These are phyloP conservation scores for Polia nebulosa DNA, from an alignment of 2,888 invertebrate species.

Conservation along the genomic window DNA sequence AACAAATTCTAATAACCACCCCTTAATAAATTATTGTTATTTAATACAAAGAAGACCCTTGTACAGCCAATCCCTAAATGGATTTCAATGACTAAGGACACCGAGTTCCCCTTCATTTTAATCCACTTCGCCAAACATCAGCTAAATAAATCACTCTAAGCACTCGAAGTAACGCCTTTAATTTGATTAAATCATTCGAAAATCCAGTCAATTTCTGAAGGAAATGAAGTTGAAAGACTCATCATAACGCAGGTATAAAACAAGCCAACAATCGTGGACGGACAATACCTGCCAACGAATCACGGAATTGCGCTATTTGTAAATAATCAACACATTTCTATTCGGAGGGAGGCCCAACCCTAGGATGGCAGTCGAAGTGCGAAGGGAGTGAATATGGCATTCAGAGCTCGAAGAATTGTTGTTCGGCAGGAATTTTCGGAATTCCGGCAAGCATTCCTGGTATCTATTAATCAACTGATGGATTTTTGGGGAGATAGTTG, in stretches of 20 bases:
- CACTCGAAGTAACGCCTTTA: conserved; percentile 29
- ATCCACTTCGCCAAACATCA: conserved; percentile 39
- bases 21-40: conserved; percentile 25
- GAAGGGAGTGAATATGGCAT: conserved; percentile 67
- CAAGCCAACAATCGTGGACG: conserved; percentile 54
- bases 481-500: conserved; percentile 34
- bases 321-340: conserved; percentile 84
- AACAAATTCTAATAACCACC: neutral
- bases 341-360: conserved; percentile 71
- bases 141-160: conserved; percentile 44
- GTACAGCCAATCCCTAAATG: conserved; percentile 34
- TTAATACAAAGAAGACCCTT: neutral
- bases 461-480: conserved; percentile 57
- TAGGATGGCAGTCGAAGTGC: conserved; percentile 53
- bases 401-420: conserved; percentile 35
- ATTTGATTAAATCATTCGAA: conserved; percentile 55
- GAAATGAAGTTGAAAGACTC: conserved; percentile 61
- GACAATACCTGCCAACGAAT: conserved; percentile 76
- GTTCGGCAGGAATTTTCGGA: conserved; percentile 29
- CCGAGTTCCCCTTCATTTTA: conserved; percentile 39
- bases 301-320: conserved; percentile 79
- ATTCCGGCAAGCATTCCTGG: conserved; percentile 17
- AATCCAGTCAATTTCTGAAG: conserved; percentile 50
- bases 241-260: conserved; percentile 62
- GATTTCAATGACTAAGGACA: conserved; percentile 18